phyloP scores from a whole-genome alignment of 1,140 invertebrate genomes.

The Scaptomyza hsui region DNA sequence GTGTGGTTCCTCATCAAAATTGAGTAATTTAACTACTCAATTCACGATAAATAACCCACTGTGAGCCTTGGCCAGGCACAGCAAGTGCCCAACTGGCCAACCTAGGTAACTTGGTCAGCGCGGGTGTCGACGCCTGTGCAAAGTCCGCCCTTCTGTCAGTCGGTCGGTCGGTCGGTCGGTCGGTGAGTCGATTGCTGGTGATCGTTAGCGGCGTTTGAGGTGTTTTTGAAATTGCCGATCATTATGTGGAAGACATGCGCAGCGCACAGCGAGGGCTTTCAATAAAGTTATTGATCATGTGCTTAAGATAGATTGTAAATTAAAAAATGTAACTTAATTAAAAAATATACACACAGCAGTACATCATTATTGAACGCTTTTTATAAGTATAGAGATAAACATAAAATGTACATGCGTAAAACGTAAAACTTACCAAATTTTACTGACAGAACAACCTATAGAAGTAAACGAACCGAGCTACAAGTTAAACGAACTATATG shows the following conservation, averaged over 20 bases:
- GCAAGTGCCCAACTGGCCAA: conserved; percentile 35
- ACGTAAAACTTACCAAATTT: too few species aligned
- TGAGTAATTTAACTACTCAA: conserved; percentile 83
- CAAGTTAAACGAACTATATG: too few species aligned
- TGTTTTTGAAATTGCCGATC: conserved; percentile 81
- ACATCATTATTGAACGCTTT: background rate
- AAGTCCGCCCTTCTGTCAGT: too few species aligned
- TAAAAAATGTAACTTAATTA: background rate
- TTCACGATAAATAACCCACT: conserved; percentile 79
- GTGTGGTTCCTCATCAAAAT: conserved; percentile 58
- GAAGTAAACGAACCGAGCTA: too few species aligned
- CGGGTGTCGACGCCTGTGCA: conserved; percentile 48
- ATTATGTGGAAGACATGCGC: conserved; percentile 60
- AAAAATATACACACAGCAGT: background rate
- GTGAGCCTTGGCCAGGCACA: conserved; percentile 18
- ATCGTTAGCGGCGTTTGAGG: conserved; percentile 66
- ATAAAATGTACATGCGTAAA: background rate
- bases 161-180: too few species aligned
- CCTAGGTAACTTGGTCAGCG: conserved; percentile 37
- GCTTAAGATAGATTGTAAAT: background rate
- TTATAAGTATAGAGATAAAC: background rate
- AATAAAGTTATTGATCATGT: conserved; percentile 19
- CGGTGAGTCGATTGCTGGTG: conserved; percentile 5
- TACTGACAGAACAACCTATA: too few species aligned
- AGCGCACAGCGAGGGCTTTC: conserved; percentile 43